A percentile compares a stretch with the other conserved stretches of the same genome.
Evolutionary conservation across 2,888 invertebrate genomes (phyloP).

Genomic region (Sisyra terminalis): DNA sequence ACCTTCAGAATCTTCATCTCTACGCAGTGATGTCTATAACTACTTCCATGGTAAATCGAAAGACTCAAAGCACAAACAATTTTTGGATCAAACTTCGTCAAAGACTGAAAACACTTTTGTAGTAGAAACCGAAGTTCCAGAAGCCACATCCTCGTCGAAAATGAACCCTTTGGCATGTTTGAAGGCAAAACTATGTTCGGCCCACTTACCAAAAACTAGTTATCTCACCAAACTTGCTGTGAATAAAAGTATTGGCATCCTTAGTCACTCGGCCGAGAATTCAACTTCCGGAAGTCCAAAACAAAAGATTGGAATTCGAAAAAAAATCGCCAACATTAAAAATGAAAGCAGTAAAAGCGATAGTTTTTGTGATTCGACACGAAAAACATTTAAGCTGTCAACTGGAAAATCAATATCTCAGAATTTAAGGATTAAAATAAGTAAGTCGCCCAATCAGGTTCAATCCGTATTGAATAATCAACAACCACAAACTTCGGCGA

Average conservation of each 20-base stretch:
- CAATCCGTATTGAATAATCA: conserved; percentile 20
- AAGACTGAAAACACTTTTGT: not conserved
- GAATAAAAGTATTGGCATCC: conserved; percentile 26
- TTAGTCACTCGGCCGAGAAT: conserved; percentile 17
- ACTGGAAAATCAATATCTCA: conserved; percentile 18
- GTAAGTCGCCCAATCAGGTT: conserved; percentile 21
- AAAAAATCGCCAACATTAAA: no score
- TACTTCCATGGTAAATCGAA: not conserved
- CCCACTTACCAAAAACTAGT: conserved; percentile 26
- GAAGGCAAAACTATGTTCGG: conserved; percentile 28
- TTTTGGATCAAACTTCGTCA: not conserved
- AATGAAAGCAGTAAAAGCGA: no score
- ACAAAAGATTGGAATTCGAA: not conserved
- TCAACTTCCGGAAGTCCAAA: conserved; percentile 1
- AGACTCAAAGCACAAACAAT: conserved; percentile 4
- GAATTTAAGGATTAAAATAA: conserved; percentile 26
- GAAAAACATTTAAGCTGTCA: conserved; percentile 8
- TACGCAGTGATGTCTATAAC: not conserved
- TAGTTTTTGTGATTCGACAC: not conserved
- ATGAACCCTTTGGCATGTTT: conserved; percentile 25
- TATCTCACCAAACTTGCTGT: conserved; percentile 27
- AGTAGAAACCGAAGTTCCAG: conserved; percentile 2
- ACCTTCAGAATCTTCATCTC: not conserved
- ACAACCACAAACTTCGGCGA: conserved; percentile 8
- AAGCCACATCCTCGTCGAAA: conserved; percentile 25